These are phyloP conservation scores for Falco columbarius DNA, from an alignment of 2,797 vertebrate species.

Conservation along the genomic window DNA sequence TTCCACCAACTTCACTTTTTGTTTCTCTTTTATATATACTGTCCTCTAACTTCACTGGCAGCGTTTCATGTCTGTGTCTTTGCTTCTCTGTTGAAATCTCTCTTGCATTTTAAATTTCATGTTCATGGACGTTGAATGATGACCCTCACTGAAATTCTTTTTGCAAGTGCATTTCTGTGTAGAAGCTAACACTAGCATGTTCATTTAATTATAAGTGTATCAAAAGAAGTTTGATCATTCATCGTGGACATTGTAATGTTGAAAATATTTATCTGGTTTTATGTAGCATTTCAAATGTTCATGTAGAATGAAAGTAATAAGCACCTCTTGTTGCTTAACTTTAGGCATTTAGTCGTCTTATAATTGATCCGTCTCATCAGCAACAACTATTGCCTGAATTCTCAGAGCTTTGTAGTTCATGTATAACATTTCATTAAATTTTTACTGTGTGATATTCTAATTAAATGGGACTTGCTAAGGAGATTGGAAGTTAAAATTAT, in stretches of 20 bases:
- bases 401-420: background rate
- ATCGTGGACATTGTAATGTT: background rate
- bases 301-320: background rate
- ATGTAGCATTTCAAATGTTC: background rate
- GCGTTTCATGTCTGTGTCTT: background rate
- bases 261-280: background rate
- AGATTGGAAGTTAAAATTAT: background rate
- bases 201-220: background rate
- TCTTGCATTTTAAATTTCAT: background rate
- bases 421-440: background rate
- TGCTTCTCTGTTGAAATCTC: background rate
- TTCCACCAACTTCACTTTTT: background rate
- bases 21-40: background rate
- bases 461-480: background rate
- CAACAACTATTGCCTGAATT: background rate
- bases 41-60: background rate
- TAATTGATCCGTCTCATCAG: background rate
- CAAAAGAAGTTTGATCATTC: background rate
- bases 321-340: background rate
- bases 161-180: background rate
- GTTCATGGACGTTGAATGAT: background rate
- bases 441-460: background rate
- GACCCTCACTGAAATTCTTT: background rate
- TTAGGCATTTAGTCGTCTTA: background rate
- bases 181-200: background rate